Percentiles rank a stretch among this genome's conserved stretches.
Conservation (phyloP, 92 coral and sea anemone genomes). For the Porites lobata region DNA sequence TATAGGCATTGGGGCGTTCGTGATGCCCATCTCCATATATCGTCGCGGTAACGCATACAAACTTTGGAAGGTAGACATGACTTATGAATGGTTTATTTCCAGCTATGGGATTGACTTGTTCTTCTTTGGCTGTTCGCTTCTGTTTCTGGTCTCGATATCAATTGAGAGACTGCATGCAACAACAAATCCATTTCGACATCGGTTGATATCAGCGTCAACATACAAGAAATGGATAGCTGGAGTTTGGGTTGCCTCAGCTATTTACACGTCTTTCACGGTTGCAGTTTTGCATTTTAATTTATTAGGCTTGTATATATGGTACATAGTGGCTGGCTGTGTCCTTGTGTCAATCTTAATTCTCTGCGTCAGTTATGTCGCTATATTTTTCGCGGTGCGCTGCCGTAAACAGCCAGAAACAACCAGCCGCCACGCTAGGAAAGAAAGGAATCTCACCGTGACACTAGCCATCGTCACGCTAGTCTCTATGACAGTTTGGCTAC, state of each 20-base stretch:
- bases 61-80: constrained; percentile 23
- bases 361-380: constrained; percentile 3
- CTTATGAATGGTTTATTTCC: background rate
- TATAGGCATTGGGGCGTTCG: constrained; percentile 22
- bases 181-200: constrained; percentile 24
- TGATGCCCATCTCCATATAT: constrained; percentile 17
- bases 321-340: constrained; percentile 18
- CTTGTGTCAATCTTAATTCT: constrained; percentile 25
- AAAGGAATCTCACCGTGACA: constrained; percentile 36
- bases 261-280: background rate
- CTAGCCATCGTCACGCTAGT: constrained; percentile 47
- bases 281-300: background rate
- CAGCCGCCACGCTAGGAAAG: constrained; percentile 17
- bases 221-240: background rate
- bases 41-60: constrained; percentile 10
- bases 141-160: constrained; percentile 33
- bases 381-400: constrained; percentile 25
- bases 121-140: constrained; percentile 24
- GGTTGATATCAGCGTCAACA: background rate
- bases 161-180: constrained; percentile 47
- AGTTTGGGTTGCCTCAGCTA: constrained; percentile 18
- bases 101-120: too few species aligned
- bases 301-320: constrained; percentile 11
- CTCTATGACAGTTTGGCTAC: constrained; percentile 29
- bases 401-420: background rate